Evolutionary conservation across 2,797 vertebrate genomes (phyloP).

Genomic region (Anguilla obscura): DNA sequence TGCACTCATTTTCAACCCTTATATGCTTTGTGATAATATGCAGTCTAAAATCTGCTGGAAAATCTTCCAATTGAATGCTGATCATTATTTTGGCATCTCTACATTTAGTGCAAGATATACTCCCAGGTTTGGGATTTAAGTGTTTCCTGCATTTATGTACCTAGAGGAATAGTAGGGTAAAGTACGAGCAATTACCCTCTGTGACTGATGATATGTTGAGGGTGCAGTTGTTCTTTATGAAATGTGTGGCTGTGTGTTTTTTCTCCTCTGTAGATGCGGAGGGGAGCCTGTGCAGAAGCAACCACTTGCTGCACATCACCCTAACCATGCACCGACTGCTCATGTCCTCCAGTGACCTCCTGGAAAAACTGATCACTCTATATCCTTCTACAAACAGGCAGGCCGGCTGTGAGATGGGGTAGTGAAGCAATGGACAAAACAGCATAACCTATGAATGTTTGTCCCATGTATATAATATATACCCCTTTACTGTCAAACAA

Average conservation of each 20-base stretch:
- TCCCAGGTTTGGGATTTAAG: not conserved
- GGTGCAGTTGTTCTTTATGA: not conserved
- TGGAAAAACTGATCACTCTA: slow-evolving; percentile 83
- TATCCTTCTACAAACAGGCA: slow-evolving; percentile 79
- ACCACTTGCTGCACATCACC: slow-evolving; percentile 86
- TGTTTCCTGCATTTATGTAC: slow-evolving; percentile 7
- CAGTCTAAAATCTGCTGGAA: not conserved
- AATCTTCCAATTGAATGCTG: not conserved
- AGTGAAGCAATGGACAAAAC: not conserved
- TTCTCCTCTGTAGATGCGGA: slow-evolving; percentile 78
- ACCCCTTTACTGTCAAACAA: not conserved
- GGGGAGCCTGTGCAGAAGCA: slow-evolving; percentile 81
- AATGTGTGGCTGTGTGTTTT: slow-evolving; percentile 14
- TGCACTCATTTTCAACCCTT: not conserved
- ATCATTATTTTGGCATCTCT: not conserved
- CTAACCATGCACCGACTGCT: slow-evolving; percentile 91
- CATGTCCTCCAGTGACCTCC: slow-evolving; percentile 87
- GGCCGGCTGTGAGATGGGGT: not conserved
- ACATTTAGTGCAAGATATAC: not conserved
- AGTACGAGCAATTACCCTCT: not conserved
- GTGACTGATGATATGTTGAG: not conserved
- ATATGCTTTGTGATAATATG: not conserved
- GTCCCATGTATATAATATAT: not conserved
- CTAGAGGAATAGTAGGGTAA: not conserved
- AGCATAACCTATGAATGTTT: not conserved